These are phyloP conservation scores for Micromys minutus DNA, from an alignment of 2,113 vertebrate genomes.

Conservation along the genomic window DNA sequence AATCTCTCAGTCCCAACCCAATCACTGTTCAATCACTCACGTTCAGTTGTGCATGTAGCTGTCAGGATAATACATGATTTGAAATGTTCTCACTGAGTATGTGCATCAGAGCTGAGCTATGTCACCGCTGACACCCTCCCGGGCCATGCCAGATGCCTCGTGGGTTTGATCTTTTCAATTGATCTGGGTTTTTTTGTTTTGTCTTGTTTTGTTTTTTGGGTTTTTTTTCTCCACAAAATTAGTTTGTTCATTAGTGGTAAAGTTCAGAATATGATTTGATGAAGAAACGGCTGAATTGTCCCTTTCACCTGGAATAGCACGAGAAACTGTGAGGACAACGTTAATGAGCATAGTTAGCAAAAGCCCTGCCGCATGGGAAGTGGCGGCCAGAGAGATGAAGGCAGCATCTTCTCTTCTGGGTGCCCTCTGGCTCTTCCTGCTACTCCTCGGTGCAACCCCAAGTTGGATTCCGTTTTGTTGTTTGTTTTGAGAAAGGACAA, in stretches of 20 bases:
- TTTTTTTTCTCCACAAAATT: background rate
- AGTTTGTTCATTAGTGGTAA: background rate
- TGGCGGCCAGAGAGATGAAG: background rate
- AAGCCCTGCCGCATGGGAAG: background rate
- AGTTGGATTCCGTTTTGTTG: background rate
- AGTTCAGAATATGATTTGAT: background rate
- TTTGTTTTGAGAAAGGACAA: background rate
- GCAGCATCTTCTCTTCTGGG: too few species aligned
- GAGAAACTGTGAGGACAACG: background rate
- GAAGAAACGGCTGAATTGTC: background rate
- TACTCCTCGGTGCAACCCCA: background rate
- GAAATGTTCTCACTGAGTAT: constrained; percentile 26
- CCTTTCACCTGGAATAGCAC: background rate
- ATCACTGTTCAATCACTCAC: constrained; percentile 51
- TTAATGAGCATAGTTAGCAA: background rate
- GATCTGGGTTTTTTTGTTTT: too few species aligned
- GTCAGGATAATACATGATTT: background rate
- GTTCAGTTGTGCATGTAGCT: background rate
- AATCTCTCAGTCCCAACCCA: constrained; percentile 6
- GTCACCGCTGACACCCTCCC: constrained; percentile 45
- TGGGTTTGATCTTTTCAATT: constrained; percentile 35
- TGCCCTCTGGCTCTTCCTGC: background rate
- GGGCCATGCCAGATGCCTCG: constrained; percentile 58
- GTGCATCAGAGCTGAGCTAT: constrained; percentile 50
- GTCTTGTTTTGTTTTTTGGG: too few species aligned